Evolutionary conservation across 2,797 vertebrate genomes (phyloP).

Genomic region (Trachops cirrhosus): DNA sequence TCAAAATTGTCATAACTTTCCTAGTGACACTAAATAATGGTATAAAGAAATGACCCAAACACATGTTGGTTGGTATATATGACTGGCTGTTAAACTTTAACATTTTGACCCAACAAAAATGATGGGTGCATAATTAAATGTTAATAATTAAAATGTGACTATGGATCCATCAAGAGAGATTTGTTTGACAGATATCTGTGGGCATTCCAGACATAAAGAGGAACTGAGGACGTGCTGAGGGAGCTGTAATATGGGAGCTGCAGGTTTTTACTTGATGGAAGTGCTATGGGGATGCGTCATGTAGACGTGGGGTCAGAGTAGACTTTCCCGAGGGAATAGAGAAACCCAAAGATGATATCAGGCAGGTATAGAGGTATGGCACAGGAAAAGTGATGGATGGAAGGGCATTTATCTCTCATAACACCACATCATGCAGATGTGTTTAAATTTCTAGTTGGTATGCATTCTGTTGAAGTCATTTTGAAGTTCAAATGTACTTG

Average conservation of each 20-base stretch:
- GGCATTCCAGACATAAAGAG: not conserved
- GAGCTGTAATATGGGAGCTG: not conserved
- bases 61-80: not conserved
- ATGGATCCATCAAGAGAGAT: too few relatives aligned
- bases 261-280: not conserved
- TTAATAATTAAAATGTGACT: not conserved
- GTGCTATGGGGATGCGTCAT: not conserved
- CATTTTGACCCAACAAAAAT: not conserved
- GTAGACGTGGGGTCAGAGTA: not conserved
- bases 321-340: not conserved
- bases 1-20: not conserved
- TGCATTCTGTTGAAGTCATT: not conserved
- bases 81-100: not conserved
- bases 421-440: not conserved
- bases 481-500: not conserved
- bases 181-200: not conserved
- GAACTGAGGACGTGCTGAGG: not conserved
- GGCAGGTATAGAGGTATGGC: not conserved
- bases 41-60: not conserved
- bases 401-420: not conserved
- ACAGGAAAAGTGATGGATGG: not conserved
- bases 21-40: not conserved
- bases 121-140: not conserved
- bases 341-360: not conserved
- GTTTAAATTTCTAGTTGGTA: not conserved